A percentile compares a stretch with the other conserved stretches of the same genome.
These are phyloP conservation scores for Actinernus sp. DNA, from an alignment of 92 coral and sea anemone genomes.

Conservation along the genomic window DNA sequence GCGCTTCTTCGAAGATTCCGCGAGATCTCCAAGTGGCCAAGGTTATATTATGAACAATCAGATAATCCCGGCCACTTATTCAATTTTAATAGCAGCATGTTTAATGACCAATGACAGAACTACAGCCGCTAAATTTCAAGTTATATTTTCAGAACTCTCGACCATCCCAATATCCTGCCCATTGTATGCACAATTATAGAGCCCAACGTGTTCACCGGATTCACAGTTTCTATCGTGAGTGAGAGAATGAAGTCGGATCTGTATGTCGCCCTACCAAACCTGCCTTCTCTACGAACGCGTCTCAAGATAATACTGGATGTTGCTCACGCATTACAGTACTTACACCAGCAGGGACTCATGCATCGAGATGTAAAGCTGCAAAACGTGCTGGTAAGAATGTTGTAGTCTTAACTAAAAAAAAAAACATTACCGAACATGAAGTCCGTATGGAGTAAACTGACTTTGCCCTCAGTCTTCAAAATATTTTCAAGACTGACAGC, in stretches of 20 bases:
- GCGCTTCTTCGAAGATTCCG: too few relatives aligned
- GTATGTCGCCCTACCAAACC: constrained; percentile 42
- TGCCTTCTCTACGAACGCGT: constrained; percentile 53
- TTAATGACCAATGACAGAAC: too few relatives aligned
- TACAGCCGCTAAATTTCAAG: neutral
- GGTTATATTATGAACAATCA: too few relatives aligned
- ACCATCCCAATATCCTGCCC: constrained; percentile 69
- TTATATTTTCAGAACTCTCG: constrained; percentile 16
- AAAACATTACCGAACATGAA: neutral
- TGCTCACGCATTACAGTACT: constrained; percentile 69
- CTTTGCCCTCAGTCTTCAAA: too few relatives aligned
- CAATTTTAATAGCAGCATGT: too few relatives aligned
- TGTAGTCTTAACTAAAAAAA: neutral
- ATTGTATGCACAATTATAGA: constrained; percentile 56
- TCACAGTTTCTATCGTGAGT: constrained; percentile 47
- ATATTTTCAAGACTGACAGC: too few relatives aligned
- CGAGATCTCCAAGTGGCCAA: too few relatives aligned
- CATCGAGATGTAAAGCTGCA: constrained; percentile 77
- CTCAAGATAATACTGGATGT: constrained; percentile 55
- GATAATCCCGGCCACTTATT: too few relatives aligned
- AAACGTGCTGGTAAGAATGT: constrained; percentile 65
- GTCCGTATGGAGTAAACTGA: too few relatives aligned
- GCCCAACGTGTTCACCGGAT: constrained; percentile 19
- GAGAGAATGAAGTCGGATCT: constrained; percentile 76
- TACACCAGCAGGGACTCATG: constrained; percentile 51